phyloP scores from a whole-genome alignment of 2,113 vertebrate genomes.

The Trinectes maculatus region DNA sequence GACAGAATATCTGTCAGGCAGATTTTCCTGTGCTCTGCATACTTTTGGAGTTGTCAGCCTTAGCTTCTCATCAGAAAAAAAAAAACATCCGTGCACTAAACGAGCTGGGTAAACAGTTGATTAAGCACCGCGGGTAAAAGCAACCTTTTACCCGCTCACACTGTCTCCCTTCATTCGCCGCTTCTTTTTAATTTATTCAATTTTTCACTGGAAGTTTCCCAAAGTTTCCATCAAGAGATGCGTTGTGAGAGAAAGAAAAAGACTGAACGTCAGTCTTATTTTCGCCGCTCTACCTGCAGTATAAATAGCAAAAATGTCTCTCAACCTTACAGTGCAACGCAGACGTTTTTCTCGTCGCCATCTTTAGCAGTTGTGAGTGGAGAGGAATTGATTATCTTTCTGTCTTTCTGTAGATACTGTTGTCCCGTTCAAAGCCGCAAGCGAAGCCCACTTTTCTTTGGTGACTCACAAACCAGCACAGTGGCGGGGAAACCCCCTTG shows the following conservation, averaged over 20 bases:
- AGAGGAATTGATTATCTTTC: slow-evolving; percentile 40
- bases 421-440: slow-evolving; percentile 57
- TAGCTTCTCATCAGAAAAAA: slow-evolving; percentile 63
- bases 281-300: slow-evolving; percentile 30
- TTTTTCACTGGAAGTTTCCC: slow-evolving; percentile 52
- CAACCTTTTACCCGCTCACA: not conserved
- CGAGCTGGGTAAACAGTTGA: slow-evolving; percentile 58
- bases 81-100: slow-evolving; percentile 35
- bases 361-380: slow-evolving; percentile 45
- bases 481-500: slow-evolving; percentile 25
- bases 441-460: slow-evolving; percentile 59
- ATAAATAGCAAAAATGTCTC: slow-evolving; percentile 25
- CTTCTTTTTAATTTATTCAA: slow-evolving; percentile 60
- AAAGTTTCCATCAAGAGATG: slow-evolving; percentile 56
- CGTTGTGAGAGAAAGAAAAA: slow-evolving; percentile 21
- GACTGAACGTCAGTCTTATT: slow-evolving; percentile 55
- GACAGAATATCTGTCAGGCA: slow-evolving; percentile 67
- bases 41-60: slow-evolving; percentile 63
- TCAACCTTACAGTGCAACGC: slow-evolving; percentile 32
- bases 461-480: slow-evolving; percentile 23
- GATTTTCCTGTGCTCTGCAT: slow-evolving; percentile 67
- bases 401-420: slow-evolving; percentile 61
- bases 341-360: slow-evolving; percentile 42
- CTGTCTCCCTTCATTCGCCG: slow-evolving; percentile 27
- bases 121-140: no score